phyloP scores from a whole-genome alignment of 2,888 invertebrate species.

The Sarcophaga caerulescens region DNA sequence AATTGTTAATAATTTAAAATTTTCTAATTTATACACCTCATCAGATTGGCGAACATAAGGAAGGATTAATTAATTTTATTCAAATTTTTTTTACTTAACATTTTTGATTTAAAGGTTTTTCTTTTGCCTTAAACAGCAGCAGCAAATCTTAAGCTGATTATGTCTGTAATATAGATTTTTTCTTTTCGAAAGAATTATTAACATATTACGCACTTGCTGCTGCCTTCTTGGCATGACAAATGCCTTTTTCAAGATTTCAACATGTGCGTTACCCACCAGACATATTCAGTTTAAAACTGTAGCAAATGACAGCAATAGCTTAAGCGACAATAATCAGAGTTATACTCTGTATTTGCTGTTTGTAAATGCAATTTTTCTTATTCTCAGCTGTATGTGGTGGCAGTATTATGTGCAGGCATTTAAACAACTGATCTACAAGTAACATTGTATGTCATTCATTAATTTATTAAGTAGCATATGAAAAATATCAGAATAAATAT shows the following conservation, averaged over 20 bases:
- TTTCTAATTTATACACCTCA: conserved; percentile 21
- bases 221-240: conserved; percentile 45
- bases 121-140: not conserved
- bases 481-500: not conserved
- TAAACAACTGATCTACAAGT: conserved; percentile 53
- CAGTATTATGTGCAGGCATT: conserved; percentile 62
- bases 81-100: not conserved
- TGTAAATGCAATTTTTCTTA: not conserved
- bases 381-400: conserved; percentile 23
- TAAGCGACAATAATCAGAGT: conserved; percentile 9
- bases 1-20: conserved; percentile 8
- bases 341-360: not conserved
- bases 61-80: conserved; percentile 29
- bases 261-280: conserved; percentile 28
- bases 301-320: conserved; percentile 38
- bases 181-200: not conserved
- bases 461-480: no score
- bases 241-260: conserved; percentile 56
- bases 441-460: no score
- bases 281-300: conserved; percentile 55
- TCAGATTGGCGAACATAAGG: not conserved
- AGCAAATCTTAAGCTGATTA: conserved; percentile 37
- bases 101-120: not conserved
- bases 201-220: conserved; percentile 32
- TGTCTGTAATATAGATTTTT: conserved; percentile 37